Conservation (phyloP, 2,888 invertebrate species). For the Athalia circularis region DNA sequence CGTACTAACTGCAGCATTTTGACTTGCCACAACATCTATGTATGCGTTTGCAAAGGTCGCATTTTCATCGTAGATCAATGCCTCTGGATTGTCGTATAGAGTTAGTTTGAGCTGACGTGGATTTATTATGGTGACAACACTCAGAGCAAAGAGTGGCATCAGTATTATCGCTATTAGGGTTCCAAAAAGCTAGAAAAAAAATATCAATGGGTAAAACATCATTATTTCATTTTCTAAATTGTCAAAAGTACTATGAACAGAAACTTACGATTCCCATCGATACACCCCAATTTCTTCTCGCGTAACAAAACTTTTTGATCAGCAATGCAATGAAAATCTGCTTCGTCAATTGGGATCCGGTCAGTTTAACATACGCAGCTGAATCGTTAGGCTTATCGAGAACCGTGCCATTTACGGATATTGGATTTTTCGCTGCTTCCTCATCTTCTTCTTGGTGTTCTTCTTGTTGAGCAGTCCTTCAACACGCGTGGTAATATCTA, state of each 20-base stretch:
- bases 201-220: too few species aligned
- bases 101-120: constrained; percentile 68
- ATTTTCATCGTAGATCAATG: constrained; percentile 63
- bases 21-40: constrained; percentile 53
- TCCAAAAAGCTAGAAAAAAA: constrained; percentile 61
- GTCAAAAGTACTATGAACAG: background rate
- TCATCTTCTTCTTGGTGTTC: constrained; percentile 52
- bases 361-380: constrained; percentile 59
- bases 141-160: constrained; percentile 65
- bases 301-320: constrained; percentile 68
- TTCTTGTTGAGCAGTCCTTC: constrained; percentile 63
- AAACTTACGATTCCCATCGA: constrained; percentile 26
- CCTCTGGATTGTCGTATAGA: constrained; percentile 62
- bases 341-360: constrained; percentile 61
- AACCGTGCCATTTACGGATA: constrained; percentile 52
- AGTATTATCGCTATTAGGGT: constrained; percentile 66
- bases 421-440: constrained; percentile 43
- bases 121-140: constrained; percentile 52
- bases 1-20: constrained; percentile 53
- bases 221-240: background rate
- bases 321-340: constrained; percentile 69
- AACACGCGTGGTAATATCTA: background rate
- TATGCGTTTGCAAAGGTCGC: constrained; percentile 56
- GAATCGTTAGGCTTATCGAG: constrained; percentile 57
- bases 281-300: constrained; percentile 63